Evolutionary conservation across 1,140 invertebrate species (phyloP).

Genomic region (Diachasma alloeum): DNA sequence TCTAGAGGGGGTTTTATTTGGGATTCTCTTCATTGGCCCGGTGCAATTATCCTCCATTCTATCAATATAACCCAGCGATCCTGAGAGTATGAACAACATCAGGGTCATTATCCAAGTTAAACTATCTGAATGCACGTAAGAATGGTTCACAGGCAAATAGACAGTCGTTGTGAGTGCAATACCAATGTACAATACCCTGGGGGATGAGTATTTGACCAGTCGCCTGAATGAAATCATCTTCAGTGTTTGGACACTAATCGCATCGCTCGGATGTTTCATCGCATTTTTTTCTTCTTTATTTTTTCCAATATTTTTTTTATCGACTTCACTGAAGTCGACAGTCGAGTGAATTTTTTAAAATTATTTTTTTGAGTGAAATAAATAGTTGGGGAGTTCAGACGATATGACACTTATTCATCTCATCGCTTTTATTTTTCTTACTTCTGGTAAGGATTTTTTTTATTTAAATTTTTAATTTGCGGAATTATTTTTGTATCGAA

Average conservation of each 20-base stretch:
- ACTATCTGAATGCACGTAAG: background rate
- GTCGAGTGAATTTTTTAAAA: too few relatives aligned
- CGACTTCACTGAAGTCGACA: background rate
- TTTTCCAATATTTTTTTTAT: background rate
- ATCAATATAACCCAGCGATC: too few relatives aligned
- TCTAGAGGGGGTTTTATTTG: too few relatives aligned
- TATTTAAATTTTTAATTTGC: background rate
- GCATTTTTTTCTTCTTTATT: background rate
- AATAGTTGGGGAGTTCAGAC: too few relatives aligned
- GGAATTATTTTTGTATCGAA: background rate
- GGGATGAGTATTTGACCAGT: constrained; percentile 12
- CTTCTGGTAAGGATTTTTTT: background rate
- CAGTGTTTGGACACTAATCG: constrained; percentile 7
- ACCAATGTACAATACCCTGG: background rate
- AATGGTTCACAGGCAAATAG: background rate
- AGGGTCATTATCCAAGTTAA: too few relatives aligned
- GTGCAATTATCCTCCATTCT: too few relatives aligned
- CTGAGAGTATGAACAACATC: too few relatives aligned
- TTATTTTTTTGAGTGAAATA: background rate
- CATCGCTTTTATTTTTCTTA: background rate
- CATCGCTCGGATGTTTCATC: background rate
- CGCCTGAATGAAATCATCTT: background rate
- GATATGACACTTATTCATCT: background rate
- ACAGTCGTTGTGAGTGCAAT: background rate
- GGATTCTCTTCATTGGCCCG: too few relatives aligned